A percentile compares a stretch with the other conserved stretches of the same genome.
These are phyloP conservation scores for Pissodes strobi DNA, from an alignment of 1,140 invertebrate genomes.

Conservation along the genomic window DNA sequence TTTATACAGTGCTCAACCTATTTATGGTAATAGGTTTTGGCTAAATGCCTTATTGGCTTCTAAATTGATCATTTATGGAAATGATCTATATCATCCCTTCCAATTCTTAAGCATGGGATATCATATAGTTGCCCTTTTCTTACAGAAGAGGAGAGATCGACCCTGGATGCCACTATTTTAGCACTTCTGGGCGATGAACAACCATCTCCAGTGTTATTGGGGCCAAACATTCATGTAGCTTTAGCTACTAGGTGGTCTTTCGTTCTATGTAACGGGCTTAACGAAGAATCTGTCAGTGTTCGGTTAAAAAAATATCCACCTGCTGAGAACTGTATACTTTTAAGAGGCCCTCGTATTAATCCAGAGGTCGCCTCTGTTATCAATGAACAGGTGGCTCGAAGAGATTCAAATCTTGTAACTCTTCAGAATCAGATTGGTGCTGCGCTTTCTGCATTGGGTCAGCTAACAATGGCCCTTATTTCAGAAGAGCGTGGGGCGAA, in stretches of 20 bases:
- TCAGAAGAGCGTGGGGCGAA: background rate
- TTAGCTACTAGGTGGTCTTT: slow-evolving; percentile 4
- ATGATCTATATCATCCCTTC: too few relatives aligned
- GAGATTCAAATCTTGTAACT: background rate
- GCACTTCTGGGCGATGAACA: slow-evolving; percentile 10
- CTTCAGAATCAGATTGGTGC: slow-evolving; percentile 8
- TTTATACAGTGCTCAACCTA: too few relatives aligned
- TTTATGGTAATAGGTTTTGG: too few relatives aligned
- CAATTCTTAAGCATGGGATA: too few relatives aligned
- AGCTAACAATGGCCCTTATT: background rate
- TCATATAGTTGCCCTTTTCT: too few relatives aligned
- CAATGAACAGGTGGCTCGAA: background rate
- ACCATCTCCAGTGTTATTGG: background rate
- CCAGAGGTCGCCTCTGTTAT: background rate
- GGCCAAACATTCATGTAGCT: slow-evolving; percentile 15
- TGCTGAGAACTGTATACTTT: slow-evolving; percentile 3
- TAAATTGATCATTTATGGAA: too few relatives aligned
- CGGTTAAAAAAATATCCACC: slow-evolving; percentile 9
- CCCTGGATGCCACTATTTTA: slow-evolving; percentile 2
- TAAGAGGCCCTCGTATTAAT: slow-evolving; percentile 1
- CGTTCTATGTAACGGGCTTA: background rate
- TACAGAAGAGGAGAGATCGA: background rate
- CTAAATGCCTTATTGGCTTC: too few relatives aligned
- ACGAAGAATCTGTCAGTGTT: background rate
- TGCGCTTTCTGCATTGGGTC: slow-evolving; percentile 2